Conservation (phyloP, 1,140 invertebrate species). For the Telenomus remus region DNA sequence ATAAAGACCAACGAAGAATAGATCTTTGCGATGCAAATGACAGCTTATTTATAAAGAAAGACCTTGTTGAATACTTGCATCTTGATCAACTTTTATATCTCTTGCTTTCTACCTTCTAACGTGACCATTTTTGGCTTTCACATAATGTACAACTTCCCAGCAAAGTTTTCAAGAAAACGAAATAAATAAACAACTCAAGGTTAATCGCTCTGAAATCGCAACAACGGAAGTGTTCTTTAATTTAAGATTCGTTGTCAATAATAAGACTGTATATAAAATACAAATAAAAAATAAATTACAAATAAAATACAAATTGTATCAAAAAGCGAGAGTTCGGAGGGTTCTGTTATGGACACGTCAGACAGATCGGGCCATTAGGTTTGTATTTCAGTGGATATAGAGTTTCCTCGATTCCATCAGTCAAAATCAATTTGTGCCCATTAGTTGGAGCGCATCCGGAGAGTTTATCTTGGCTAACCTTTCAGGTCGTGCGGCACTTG, state of each 20-base stretch:
- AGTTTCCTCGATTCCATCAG: constrained; percentile 72
- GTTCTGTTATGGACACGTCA: constrained; percentile 69
- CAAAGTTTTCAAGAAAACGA: too few species aligned
- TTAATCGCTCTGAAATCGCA: too few species aligned
- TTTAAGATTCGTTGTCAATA: too few species aligned
- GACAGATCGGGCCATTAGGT: constrained; percentile 74
- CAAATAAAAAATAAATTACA: too few species aligned
- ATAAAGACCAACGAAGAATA: constrained; percentile 61
- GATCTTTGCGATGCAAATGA: constrained; percentile 56
- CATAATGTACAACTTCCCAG: too few species aligned
- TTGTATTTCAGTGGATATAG: constrained; percentile 70
- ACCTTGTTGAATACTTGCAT: constrained; percentile 24
- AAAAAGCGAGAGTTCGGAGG: too few species aligned
- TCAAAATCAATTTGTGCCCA: constrained; percentile 74
- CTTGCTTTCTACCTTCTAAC: too few species aligned
- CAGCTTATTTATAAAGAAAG: constrained; percentile 61
- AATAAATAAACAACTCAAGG: too few species aligned
- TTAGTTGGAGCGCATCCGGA: constrained; percentile 63
- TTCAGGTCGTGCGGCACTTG: constrained; percentile 55
- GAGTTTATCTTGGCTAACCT: constrained; percentile 65
- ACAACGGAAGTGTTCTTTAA: too few species aligned
- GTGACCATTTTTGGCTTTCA: constrained; percentile 1
- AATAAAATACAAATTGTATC: too few species aligned
- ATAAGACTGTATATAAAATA: too few species aligned
- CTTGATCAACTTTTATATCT: constrained; percentile 31